Conservation (phyloP, 2,113 vertebrate species). For the Salvelinus alpinus region DNA sequence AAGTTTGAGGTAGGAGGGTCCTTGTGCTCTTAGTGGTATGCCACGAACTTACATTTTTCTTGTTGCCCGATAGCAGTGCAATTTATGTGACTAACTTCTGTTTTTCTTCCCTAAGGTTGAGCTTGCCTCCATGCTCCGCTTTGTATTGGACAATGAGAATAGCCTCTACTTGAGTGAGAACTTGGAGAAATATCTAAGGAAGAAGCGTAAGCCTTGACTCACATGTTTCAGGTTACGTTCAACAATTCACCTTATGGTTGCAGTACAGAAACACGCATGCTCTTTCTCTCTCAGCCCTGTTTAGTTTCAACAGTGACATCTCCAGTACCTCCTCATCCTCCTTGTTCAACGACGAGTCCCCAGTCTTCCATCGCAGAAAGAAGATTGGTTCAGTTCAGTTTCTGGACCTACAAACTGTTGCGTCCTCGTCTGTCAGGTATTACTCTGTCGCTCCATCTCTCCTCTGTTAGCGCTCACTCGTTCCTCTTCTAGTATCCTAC, state of each 20-base stretch:
- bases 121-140: constrained; percentile 78
- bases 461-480: not conserved
- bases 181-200: constrained; percentile 78
- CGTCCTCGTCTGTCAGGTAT: constrained; percentile 78
- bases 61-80: not conserved
- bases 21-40: not conserved
- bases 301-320: constrained; percentile 23
- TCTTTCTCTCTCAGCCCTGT: not conserved
- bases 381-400: constrained; percentile 71
- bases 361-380: constrained; percentile 54
- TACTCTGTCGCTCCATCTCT: not conserved
- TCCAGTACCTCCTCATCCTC: constrained; percentile 22
- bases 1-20: constrained; percentile 79
- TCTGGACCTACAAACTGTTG: constrained; percentile 83
- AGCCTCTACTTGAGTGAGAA: constrained; percentile 75
- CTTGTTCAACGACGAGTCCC: constrained; percentile 68
- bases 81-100: not conserved
- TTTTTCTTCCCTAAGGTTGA: constrained; percentile 69
- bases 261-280: not conserved
- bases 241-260: not conserved
- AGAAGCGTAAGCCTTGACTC: constrained; percentile 69
- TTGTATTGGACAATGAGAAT: constrained; percentile 81
- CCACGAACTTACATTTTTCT: not conserved
- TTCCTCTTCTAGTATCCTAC: not conserved
- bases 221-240: not conserved